Conservation (phyloP, 2,888 invertebrate genomes). For the Exocentrus adspersus region DNA sequence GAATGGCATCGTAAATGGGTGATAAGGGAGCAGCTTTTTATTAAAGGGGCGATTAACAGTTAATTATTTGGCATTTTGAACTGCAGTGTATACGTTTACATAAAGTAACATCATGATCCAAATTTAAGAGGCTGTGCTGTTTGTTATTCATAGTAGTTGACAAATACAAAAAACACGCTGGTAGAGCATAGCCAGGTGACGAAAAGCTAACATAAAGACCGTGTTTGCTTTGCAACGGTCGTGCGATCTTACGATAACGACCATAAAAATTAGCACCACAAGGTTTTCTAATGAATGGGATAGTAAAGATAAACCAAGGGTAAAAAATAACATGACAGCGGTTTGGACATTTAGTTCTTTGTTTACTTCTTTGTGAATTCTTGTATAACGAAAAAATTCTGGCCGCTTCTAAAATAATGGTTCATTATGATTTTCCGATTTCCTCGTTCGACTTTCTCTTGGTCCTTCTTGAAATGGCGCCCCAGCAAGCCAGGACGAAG, state of each 20-base stretch:
- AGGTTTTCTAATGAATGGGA: conserved; percentile 32
- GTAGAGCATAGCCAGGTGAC: conserved; percentile 44
- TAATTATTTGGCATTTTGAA: conserved; percentile 27
- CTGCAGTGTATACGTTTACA: neutral
- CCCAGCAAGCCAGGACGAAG: conserved; percentile 20
- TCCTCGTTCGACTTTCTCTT: no score
- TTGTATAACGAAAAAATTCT: no score
- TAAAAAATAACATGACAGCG: conserved; percentile 19
- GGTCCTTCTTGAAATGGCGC: conserved; percentile 11
- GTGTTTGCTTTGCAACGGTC: conserved; percentile 48
- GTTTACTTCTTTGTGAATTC: no score
- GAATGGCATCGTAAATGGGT: conserved; percentile 21
- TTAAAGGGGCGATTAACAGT: conserved; percentile 25
- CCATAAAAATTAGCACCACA: conserved; percentile 46
- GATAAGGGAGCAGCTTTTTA: conserved; percentile 16
- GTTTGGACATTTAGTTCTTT: conserved; percentile 2
- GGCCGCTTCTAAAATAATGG: no score
- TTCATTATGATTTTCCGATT: no score
- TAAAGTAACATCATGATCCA: no score
- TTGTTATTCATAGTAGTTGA: no score
- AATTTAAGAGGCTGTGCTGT: no score
- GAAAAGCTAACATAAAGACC: conserved; percentile 45
- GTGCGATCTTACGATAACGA: conserved; percentile 39
- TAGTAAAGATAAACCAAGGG: conserved; percentile 7
- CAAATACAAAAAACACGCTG: no score